Evolutionary conservation across 2,113 vertebrate genomes (phyloP).

Genomic region (Psilopogon haemacephalus): DNA sequence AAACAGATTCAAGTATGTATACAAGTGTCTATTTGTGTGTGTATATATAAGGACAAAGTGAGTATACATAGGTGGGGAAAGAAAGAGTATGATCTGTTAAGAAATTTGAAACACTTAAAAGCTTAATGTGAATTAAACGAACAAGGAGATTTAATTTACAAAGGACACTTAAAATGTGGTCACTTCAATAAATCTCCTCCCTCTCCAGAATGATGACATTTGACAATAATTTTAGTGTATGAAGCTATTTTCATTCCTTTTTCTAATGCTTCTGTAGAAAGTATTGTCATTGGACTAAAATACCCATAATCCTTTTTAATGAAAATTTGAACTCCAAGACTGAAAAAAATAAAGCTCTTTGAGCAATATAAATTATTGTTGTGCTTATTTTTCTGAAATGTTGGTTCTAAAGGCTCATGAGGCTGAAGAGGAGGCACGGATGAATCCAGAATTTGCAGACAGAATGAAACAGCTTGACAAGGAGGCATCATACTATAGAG

Average conservation of each 20-base stretch:
- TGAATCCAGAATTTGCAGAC: conserved; percentile 88
- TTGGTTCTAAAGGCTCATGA: conserved; percentile 84
- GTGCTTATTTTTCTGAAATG: conserved; percentile 50
- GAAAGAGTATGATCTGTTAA: background rate
- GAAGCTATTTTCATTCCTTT: background rate
- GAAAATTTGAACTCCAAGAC: conserved; percentile 8
- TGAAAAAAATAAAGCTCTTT: background rate
- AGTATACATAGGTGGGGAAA: background rate
- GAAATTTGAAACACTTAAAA: background rate
- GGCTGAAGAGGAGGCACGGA: conserved; percentile 83
- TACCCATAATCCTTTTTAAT: conserved; percentile 74
- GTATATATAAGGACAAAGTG: background rate
- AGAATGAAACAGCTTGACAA: conserved; percentile 90
- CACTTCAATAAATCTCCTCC: background rate
- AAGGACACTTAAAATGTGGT: background rate
- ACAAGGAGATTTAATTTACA: background rate
- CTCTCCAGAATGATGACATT: background rate
- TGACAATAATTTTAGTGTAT: background rate
- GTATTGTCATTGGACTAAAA: conserved; percentile 47
- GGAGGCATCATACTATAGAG: conserved; percentile 89
- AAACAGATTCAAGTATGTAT: background rate
- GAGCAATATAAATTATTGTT: conserved; percentile 38
- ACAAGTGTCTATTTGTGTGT: background rate
- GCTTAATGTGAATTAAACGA: background rate
- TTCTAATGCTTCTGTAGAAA: background rate